phyloP scores from a whole-genome alignment of 2,797 vertebrate species.

The Acestrorhynchus altus region DNA sequence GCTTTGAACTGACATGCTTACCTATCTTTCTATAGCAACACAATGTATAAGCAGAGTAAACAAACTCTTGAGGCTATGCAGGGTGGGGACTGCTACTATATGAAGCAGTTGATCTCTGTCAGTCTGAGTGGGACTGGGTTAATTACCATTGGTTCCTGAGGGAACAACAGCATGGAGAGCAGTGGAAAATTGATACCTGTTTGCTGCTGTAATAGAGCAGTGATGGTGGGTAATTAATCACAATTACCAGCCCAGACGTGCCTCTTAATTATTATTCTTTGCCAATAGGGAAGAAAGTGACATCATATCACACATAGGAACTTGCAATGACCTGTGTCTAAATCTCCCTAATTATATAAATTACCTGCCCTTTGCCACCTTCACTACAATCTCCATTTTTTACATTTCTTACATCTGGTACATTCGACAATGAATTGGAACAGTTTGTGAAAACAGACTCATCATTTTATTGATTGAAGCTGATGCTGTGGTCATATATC shows the following conservation, averaged over 20 bases:
- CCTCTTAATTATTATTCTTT: conserved; percentile 76
- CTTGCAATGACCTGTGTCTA: conserved; percentile 75
- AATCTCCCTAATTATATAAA: conserved; percentile 78
- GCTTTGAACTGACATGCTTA: neutral
- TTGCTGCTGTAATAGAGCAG: conserved; percentile 70
- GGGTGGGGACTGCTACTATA: conserved; percentile 46
- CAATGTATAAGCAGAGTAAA: neutral
- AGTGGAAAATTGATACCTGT: conserved; percentile 80
- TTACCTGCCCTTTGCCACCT: conserved; percentile 71
- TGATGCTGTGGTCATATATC: neutral
- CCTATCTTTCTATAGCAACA: neutral
- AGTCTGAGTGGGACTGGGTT: conserved; percentile 69
- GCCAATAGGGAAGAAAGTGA: conserved; percentile 71
- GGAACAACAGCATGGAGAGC: conserved; percentile 69
- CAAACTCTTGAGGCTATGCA: neutral
- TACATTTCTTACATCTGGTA: conserved; percentile 67
- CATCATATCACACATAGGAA: conserved; percentile 72
- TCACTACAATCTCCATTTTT: conserved; percentile 67
- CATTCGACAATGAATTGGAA: conserved; percentile 6
- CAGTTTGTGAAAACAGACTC: conserved; percentile 52
- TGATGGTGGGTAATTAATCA: conserved; percentile 79
- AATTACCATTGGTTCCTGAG: conserved; percentile 74
- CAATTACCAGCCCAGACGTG: conserved; percentile 76
- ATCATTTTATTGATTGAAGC: conserved; percentile 26
- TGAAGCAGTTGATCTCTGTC: conserved; percentile 73